Conservation (phyloP, 2,888 invertebrate species). For the Napeogenes inachia region DNA sequence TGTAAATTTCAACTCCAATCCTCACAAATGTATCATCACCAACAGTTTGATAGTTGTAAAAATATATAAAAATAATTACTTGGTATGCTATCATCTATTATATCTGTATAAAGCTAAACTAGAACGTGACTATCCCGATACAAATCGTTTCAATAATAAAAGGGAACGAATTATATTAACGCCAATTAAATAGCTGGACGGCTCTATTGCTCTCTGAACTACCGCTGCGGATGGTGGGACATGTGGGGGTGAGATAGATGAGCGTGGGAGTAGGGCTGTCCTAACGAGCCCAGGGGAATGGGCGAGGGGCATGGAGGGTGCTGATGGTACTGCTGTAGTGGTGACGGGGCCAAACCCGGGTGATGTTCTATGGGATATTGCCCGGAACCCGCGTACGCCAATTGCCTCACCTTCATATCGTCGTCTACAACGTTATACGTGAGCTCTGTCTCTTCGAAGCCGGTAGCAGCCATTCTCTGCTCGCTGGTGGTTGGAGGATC, state of each 20-base stretch:
- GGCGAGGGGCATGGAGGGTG: slow-evolving; percentile 87
- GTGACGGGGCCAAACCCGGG: slow-evolving; percentile 80
- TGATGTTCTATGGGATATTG: slow-evolving; percentile 83
- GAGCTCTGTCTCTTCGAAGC: slow-evolving; percentile 98
- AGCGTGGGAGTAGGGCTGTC: slow-evolving; percentile 73
- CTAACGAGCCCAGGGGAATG: slow-evolving; percentile 77
- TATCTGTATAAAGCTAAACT: slow-evolving; percentile 52
- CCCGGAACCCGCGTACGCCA: slow-evolving; percentile 89
- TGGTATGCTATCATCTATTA: slow-evolving; percentile 57
- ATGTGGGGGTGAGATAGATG: slow-evolving; percentile 83
- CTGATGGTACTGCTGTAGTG: slow-evolving; percentile 84
- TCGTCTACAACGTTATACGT: slow-evolving; percentile 97
- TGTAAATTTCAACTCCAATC: slow-evolving; percentile 44
- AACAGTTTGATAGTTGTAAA: slow-evolving; percentile 59
- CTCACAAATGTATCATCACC: slow-evolving; percentile 43
- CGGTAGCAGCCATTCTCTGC: slow-evolving; percentile 98
- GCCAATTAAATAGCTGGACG: slow-evolving; percentile 37
- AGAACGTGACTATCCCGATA: slow-evolving; percentile 67
- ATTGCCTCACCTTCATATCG: slow-evolving; percentile 98
- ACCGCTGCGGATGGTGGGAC: slow-evolving; percentile 90
- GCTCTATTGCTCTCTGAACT: slow-evolving; percentile 68
- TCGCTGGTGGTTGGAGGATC: slow-evolving; percentile 92
- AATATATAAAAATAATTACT: slow-evolving; percentile 62
- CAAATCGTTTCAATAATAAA: slow-evolving; percentile 38
- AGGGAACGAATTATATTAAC: slow-evolving; percentile 34